Conservation (phyloP, 2,888 invertebrate species). For the Coecobrya sp. region DNA sequence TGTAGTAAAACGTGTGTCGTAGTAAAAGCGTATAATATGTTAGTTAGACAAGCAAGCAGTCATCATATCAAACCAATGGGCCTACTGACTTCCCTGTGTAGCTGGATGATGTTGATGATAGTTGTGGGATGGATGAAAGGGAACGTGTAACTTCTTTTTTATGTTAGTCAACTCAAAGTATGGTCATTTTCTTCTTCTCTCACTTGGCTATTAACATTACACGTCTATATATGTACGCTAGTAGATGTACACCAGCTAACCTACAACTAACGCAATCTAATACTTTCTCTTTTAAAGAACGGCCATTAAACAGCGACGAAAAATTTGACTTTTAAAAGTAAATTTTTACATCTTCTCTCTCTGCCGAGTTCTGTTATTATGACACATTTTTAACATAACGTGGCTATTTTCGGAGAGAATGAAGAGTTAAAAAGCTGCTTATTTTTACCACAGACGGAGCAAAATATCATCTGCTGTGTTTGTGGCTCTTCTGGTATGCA, state of each 20-base stretch:
- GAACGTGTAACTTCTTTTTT: conserved; percentile 34
- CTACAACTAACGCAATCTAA: background rate
- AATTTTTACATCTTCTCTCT: background rate
- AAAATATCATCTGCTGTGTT: background rate
- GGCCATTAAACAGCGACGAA: conserved; percentile 33
- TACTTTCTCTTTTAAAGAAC: background rate
- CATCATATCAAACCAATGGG: background rate
- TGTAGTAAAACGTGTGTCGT: conserved; percentile 26
- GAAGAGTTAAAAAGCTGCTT: conserved; percentile 30
- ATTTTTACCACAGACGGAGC: conserved; percentile 46
- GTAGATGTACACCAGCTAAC: background rate
- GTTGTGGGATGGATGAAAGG: conserved; percentile 21
- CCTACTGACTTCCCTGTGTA: background rate
- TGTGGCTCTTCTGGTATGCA: background rate
- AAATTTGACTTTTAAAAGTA: conserved; percentile 29
- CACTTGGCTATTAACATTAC: conserved; percentile 15
- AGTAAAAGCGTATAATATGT: background rate
- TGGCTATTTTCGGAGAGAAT: conserved; percentile 38
- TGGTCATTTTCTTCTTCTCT: background rate
- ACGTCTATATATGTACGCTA: too few species aligned
- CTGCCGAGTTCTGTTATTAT: background rate
- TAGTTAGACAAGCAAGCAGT: background rate
- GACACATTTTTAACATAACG: conserved; percentile 32
- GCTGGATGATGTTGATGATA: background rate
- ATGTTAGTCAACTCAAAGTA: background rate